Base-by-base conservation (phyloP, 2,888 invertebrate genomes). In the Caenorhabditis imperialis region DNA sequence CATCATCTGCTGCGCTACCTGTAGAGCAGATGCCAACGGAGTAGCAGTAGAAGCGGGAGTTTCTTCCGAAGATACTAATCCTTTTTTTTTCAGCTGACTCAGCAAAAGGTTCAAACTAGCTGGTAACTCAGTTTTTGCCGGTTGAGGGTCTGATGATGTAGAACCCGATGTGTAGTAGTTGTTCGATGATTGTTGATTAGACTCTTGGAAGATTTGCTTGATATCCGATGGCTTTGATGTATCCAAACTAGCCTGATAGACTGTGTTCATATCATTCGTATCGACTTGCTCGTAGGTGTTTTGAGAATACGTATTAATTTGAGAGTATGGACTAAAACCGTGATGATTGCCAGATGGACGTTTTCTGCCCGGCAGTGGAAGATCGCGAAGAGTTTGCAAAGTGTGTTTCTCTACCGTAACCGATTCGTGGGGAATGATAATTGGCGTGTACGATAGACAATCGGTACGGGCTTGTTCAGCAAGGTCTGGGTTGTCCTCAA, bases 311-410 rank as follows among this genome's bases (percentile, higher is more conserved):
- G 12, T 16, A 1, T 18, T 20, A 18, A 33, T 0, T 38, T 42
- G n/a, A 10, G 40, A 18, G n/a, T 22, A 37, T 22, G n/a, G n/a
- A n/a, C n/a, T n/a, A n/a, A n/a, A n/a, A n/a, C n/a, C n/a, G n/a
- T n/a, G n/a, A n/a, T n/a, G n/a, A n/a, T n/a, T n/a, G n/a, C n/a
- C n/a, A n/a, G n/a, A n/a, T n/a, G n/a, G 35, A 8, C 14, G 10
- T 20, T 25, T 25, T 18, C 65, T 47, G 2, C 65, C 65, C 0
- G 65, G 65, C 33, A 65, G 47, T 20, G 60, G 60, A 3, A 60
- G 14, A 12, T 65, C 60, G 18, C 33, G 53, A 10, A 65, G 48
- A 35, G 57, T 35, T 4, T 20, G 35, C 8, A 65, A 14, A 2
- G 30, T 35, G 2, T 18, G 22, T 5, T 18, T 20, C 35, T 50